Percentiles rank a stretch among this genome's conserved stretches.
Conservation (phyloP, 2,113 vertebrate genomes). For the Zosterops pallidus region DNA sequence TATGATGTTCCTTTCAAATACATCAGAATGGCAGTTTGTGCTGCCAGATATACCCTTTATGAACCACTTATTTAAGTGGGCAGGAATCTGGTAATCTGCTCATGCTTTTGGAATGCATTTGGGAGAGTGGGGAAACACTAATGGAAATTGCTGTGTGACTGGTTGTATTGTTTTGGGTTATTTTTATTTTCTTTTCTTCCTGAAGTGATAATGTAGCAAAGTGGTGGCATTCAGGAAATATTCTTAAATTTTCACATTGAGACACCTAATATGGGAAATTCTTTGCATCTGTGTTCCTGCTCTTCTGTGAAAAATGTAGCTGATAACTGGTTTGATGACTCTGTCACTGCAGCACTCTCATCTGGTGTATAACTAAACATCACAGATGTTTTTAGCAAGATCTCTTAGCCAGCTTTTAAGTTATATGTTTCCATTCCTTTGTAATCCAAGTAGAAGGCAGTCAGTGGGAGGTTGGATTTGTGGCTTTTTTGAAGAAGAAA, state of each 20-base stretch:
- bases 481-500: not conserved
- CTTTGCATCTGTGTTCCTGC: rapidly evolving
- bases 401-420: not conserved
- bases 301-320: not conserved
- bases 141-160: not conserved
- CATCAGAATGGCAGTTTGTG: not conserved
- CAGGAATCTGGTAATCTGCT: constrained; percentile 3
- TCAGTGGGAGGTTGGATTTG: not conserved
- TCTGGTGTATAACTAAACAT: not conserved
- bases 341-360: not conserved
- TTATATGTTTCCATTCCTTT: not conserved
- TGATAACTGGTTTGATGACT: not conserved
- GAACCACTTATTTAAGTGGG: not conserved
- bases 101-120: not conserved
- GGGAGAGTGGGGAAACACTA: not conserved
- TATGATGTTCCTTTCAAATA: not conserved
- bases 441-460: not conserved
- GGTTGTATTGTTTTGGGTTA: not conserved
- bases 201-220: not conserved
- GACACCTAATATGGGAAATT: not conserved
- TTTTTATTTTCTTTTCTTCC: not conserved
- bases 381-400: not conserved
- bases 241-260: not conserved
- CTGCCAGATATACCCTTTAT: not conserved
- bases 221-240: not conserved